Evolutionary conservation across 2,888 invertebrate species (phyloP), one percentile per base, ranked within the genome.

Genomic region (Aethes cnicana): DNA sequence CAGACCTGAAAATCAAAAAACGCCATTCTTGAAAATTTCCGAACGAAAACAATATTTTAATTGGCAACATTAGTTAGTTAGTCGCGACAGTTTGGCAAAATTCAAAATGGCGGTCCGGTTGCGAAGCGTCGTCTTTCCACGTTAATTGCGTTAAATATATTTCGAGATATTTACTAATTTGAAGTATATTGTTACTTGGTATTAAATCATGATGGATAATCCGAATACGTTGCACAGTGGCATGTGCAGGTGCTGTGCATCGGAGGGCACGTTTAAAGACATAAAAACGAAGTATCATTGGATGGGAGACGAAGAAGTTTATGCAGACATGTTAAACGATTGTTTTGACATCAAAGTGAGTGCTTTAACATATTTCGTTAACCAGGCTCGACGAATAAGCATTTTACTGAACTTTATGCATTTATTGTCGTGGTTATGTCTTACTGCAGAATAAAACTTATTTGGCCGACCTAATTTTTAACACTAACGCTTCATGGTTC

Each of bases 171-270:
- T 53, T 58, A 54, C 61, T 61, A 57, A 59, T 69, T 54, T 67
- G 61, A 68, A n/a, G n/a, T n/a, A n/a, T n/a, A n/a, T 69, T 74
- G 66, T 56, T 68, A 56, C 56, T 63, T 70, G 61, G 60, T 69
- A 56, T 39, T 57, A 56, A 41, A 56, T 16, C 55, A 77, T 47
- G 42, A 88, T 87, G 86, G 86, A 83, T 60, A 60, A 69, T 26
- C 28, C 21, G 18, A 50, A 36, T 37, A 50, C 70, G 42, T 65
- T 76, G 30, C 70, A 65, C 54, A 74, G 72, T 57, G 74, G 77
- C 54, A 80, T 87, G 74, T 89, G 88, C 65, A 81, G 88, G 59
- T 89, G 88, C 70, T 89, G 88, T 75, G 81, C 85, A 1, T 77
- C 85, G 1, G 84, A 84, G 58, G 88, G 88, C 46, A 74, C 77